phyloP scores from a whole-genome alignment of 2,797 vertebrate genomes.

The Xenops minutus region DNA sequence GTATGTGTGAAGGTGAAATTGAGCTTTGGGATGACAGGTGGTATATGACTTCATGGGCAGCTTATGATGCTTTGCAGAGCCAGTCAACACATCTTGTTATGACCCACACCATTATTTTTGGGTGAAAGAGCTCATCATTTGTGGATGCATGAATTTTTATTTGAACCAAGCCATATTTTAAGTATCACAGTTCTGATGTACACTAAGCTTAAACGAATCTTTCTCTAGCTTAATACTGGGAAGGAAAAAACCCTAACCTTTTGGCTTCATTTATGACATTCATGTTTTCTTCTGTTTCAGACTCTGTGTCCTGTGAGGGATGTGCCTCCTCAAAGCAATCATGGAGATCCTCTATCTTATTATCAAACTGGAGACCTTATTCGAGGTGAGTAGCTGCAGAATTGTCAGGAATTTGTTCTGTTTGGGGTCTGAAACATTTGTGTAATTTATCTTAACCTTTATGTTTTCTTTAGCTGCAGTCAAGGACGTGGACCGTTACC shows the following conservation, averaged over 20 bases:
- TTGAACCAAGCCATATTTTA: neutral
- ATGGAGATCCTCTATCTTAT: constrained; percentile 94
- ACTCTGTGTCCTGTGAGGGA: constrained; percentile 93
- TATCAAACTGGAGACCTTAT: constrained; percentile 94
- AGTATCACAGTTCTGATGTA: accelerated
- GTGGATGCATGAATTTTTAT: neutral
- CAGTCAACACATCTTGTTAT: neutral
- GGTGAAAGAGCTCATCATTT: neutral
- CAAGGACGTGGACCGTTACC: constrained; percentile 95
- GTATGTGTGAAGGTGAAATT: neutral
- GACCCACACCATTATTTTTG: neutral
- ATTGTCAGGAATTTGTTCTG: neutral
- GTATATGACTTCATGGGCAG: neutral
- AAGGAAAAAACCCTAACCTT: accelerated
- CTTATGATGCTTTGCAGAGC: neutral
- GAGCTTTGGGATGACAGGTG: neutral
- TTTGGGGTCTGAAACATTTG: accelerated
- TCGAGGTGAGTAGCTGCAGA: constrained; percentile 77
- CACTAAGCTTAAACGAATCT: accelerated
- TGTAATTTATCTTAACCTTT: neutral
- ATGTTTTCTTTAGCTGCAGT: constrained; percentile 81
- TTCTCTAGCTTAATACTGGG: neutral
- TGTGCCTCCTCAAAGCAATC: constrained; percentile 91
- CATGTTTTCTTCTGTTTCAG: constrained; percentile 58
- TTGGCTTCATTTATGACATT: neutral